These are phyloP conservation scores for Prietella phreatophila DNA, from an alignment of 2,113 vertebrate genomes.

Conservation along the genomic window DNA sequence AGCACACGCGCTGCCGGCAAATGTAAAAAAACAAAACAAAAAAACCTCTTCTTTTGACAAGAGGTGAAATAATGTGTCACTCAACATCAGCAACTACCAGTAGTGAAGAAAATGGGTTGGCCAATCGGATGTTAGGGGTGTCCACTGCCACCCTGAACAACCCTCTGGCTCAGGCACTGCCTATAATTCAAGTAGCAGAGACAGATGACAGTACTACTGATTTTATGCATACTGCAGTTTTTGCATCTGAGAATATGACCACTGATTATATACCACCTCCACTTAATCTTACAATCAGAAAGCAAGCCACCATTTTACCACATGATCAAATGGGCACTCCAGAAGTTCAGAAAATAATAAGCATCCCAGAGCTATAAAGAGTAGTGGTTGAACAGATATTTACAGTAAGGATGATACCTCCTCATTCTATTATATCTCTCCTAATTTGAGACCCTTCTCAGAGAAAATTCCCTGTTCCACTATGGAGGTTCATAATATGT, in stretches of 20 bases:
- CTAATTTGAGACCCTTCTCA: not conserved
- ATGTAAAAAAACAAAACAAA: too few relatives aligned
- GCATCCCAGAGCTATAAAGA: not conserved
- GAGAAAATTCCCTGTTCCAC: not conserved
- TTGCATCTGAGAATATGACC: not conserved
- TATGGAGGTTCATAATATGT: not conserved
- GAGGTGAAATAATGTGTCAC: too few relatives aligned
- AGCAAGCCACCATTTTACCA: not conserved
- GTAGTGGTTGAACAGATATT: not conserved
- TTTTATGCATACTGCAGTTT: not conserved
- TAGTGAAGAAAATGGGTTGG: too few relatives aligned
- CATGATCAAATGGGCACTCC: slow-evolving; percentile 2
- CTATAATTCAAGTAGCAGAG: not conserved
- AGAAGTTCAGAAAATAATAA: slow-evolving; percentile 9
- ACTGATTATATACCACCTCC: not conserved
- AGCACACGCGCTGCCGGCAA: too few relatives aligned
- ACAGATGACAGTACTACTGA: not conserved
- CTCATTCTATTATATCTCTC: not conserved
- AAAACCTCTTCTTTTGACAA: too few relatives aligned
- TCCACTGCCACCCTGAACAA: too few relatives aligned
- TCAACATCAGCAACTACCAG: too few relatives aligned
- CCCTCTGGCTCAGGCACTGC: too few relatives aligned
- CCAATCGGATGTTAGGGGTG: too few relatives aligned
- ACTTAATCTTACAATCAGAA: not conserved
- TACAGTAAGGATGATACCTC: not conserved